Percentiles rank a stretch among this genome's conserved stretches.
These are phyloP conservation scores for Synodontis membranacea DNA, from an alignment of 2,113 vertebrate genomes.

Conservation along the genomic window DNA sequence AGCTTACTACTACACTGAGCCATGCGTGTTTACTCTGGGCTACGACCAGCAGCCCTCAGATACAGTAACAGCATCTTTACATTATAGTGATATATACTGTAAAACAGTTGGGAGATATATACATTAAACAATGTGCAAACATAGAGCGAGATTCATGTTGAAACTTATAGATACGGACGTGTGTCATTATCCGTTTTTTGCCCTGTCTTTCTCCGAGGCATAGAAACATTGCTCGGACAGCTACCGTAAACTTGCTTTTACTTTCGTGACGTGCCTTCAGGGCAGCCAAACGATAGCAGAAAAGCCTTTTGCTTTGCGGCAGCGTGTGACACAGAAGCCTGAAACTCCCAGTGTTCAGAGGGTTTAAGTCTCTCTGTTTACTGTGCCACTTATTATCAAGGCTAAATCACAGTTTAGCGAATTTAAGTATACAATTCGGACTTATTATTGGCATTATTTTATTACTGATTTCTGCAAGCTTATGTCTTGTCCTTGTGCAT, in stretches of 20 bases:
- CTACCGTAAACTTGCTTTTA: neutral
- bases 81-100: neutral
- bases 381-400: neutral
- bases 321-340: conserved; percentile 7
- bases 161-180: neutral
- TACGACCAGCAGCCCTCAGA: neutral
- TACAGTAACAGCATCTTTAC: conserved; percentile 10
- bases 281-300: neutral
- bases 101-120: neutral
- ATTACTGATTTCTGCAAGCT: neutral
- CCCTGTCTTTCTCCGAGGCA: neutral
- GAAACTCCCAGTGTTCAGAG: conserved; percentile 18
- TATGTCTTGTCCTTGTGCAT: neutral
- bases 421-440: neutral
- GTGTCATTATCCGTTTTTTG: neutral
- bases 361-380: conserved; percentile 36
- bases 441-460: neutral
- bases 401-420: neutral
- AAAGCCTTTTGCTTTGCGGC: neutral
- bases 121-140: neutral
- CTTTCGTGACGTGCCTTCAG: neutral
- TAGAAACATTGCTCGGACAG: neutral
- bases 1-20: conserved; percentile 32
- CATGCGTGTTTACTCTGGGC: conserved; percentile 33
- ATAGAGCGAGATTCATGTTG: neutral